Conservation (phyloP, 2,113 vertebrate genomes). For the Prinia subflava region DNA sequence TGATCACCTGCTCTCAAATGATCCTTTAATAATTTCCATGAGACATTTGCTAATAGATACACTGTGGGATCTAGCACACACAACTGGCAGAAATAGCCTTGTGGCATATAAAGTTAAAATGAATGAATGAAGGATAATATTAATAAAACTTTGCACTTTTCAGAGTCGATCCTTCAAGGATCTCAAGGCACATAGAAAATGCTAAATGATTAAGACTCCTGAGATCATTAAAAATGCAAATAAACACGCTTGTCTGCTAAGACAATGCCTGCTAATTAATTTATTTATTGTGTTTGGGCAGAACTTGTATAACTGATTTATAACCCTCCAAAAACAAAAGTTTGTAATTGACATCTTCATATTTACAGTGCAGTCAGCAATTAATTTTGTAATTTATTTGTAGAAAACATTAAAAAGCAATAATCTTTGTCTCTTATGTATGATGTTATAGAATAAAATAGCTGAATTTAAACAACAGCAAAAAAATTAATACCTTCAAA, state of each 20-base stretch:
- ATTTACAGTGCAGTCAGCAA: slow-evolving; percentile 24
- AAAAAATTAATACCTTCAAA: neutral
- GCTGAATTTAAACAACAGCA: neutral
- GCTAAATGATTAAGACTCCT: slow-evolving; percentile 12
- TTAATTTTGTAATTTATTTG: slow-evolving; percentile 37
- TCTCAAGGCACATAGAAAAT: slow-evolving; percentile 3
- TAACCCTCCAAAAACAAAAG: neutral
- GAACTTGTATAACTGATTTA: slow-evolving; percentile 17
- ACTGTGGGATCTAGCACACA: neutral
- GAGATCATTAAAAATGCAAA: slow-evolving; percentile 43
- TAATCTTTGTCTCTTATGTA: neutral
- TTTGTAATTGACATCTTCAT: slow-evolving; percentile 12
- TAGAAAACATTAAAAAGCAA: slow-evolving; percentile 10
- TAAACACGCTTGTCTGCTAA: slow-evolving; percentile 29
- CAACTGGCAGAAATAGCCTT: neutral
- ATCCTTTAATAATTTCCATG: neutral
- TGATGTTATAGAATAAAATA: neutral
- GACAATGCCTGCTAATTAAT: slow-evolving; percentile 31
- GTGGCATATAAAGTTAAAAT: neutral
- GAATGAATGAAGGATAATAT: neutral
- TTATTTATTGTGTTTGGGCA: slow-evolving; percentile 15
- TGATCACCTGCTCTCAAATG: neutral
- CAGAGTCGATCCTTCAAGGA: neutral
- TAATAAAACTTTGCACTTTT: slow-evolving; percentile 6
- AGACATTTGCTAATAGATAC: neutral